Evolutionary conservation across 2,113 vertebrate species (phyloP).

Genomic region (Nipponia nippon): DNA sequence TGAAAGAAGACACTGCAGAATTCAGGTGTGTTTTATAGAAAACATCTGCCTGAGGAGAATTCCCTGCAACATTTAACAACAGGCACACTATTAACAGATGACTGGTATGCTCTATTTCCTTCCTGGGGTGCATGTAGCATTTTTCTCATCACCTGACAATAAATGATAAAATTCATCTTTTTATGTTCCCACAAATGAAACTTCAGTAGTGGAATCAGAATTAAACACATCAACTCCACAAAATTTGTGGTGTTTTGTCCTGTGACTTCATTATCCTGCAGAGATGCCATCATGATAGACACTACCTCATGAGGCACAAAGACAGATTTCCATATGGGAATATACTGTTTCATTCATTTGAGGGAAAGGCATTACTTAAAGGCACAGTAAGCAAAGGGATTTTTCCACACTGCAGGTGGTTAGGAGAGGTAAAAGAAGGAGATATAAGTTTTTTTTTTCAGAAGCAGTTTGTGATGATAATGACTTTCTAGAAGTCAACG

Average conservation of each 20-base stretch:
- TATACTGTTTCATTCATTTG: neutral
- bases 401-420: neutral
- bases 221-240: neutral
- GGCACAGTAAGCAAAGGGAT: neutral
- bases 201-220: neutral
- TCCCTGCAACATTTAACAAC: neutral
- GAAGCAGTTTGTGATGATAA: neutral
- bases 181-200: neutral
- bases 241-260: neutral
- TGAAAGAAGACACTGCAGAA: neutral
- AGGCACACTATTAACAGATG: rapidly evolving
- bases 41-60: neutral
- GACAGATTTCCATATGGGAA: neutral
- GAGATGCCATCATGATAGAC: neutral
- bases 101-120: neutral
- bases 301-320: neutral
- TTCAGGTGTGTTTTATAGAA: neutral
- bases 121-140: neutral
- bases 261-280: neutral
- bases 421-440: neutral
- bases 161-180: neutral
- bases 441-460: neutral
- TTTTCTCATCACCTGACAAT: neutral
- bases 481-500: neutral
- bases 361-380: neutral